A percentile compares a stretch with the other conserved stretches of the same genome.
phyloP scores from a whole-genome alignment of 1,140 invertebrate species.

The Philopotamus ludificatus region DNA sequence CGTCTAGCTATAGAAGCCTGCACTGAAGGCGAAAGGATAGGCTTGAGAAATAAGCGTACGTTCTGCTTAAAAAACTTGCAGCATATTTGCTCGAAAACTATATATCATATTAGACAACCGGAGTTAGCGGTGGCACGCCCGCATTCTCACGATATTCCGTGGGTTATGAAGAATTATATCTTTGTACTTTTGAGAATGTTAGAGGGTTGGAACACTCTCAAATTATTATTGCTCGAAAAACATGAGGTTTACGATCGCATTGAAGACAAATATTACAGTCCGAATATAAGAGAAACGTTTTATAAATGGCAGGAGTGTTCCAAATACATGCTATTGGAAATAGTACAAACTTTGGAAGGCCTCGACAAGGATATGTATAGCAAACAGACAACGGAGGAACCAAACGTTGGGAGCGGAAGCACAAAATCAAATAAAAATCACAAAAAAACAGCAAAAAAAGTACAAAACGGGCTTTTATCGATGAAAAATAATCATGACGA shows the following conservation, averaged over 20 bases:
- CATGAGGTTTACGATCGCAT: slow-evolving; percentile 55
- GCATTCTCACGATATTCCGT: slow-evolving; percentile 66
- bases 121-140: slow-evolving; percentile 64
- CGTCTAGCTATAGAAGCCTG: slow-evolving; percentile 54
- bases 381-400: slow-evolving; percentile 44
- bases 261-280: slow-evolving; percentile 56
- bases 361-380: slow-evolving; percentile 53
- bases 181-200: slow-evolving; percentile 65
- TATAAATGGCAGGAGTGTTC: slow-evolving; percentile 55
- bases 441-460: neutral
- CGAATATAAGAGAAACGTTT: slow-evolving; percentile 54
- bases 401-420: no score
- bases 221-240: slow-evolving; percentile 53
- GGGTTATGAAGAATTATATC: slow-evolving; percentile 69
- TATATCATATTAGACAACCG: slow-evolving; percentile 63
- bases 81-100: slow-evolving; percentile 62
- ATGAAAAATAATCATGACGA: no score
- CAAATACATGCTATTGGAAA: slow-evolving; percentile 54
- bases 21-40: slow-evolving; percentile 61
- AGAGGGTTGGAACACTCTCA: slow-evolving; percentile 63
- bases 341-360: slow-evolving; percentile 54
- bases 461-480: neutral
- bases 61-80: slow-evolving; percentile 69
- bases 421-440: neutral
- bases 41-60: slow-evolving; percentile 61